Evolutionary conservation across 2,113 vertebrate species (phyloP).

Genomic region (Mus pahari): DNA sequence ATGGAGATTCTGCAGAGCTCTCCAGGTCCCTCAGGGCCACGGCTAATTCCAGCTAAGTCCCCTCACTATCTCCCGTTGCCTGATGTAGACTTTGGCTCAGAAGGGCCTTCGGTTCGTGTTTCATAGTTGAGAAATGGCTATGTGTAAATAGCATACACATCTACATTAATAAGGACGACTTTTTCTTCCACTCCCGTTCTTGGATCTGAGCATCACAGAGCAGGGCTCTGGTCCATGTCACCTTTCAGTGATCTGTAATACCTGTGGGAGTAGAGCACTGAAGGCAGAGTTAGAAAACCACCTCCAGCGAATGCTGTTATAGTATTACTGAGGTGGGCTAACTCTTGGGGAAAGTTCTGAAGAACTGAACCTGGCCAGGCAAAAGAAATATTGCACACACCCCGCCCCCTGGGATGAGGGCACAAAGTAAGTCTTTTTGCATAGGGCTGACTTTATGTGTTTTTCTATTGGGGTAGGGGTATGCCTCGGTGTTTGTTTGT

Average conservation of each 20-base stretch:
- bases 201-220: not conserved
- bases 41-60: not conserved
- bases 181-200: not conserved
- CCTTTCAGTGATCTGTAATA: not conserved
- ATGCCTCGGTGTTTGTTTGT: not conserved
- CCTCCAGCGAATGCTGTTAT: not conserved
- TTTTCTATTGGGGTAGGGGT: not conserved
- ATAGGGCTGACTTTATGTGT: too few species aligned
- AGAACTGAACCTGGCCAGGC: too few species aligned
- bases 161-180: not conserved
- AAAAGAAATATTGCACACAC: too few species aligned
- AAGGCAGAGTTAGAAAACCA: not conserved
- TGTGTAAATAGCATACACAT: not conserved
- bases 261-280: not conserved
- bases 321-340: not conserved
- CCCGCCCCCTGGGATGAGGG: too few species aligned
- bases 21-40: not conserved
- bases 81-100: not conserved
- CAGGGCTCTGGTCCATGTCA: rapidly evolving
- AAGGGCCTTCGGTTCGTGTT: not conserved
- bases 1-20: not conserved
- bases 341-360: not conserved
- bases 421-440: not conserved
- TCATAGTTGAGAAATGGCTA: not conserved
- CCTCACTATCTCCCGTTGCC: too few species aligned